Conservation (phyloP, 2,113 vertebrate species). For the Xyliphius kryptos region DNA sequence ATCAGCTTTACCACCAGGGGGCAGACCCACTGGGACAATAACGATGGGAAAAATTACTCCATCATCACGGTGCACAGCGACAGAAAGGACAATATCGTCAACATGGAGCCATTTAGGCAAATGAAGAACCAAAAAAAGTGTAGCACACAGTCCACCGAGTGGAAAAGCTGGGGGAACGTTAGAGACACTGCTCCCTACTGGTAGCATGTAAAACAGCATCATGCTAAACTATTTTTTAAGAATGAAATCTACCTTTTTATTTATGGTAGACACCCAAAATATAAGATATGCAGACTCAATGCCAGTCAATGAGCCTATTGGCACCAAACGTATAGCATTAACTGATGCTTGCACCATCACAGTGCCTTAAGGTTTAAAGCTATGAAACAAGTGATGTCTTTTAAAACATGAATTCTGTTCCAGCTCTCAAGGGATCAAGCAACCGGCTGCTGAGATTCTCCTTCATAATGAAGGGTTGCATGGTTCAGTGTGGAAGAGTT, state of each 20-base stretch:
- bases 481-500: neutral
- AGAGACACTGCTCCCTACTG: constrained; percentile 74
- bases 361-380: too few species aligned
- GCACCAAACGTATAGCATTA: too few species aligned
- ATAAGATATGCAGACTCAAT: too few species aligned
- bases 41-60: constrained; percentile 80
- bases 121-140: constrained; percentile 75
- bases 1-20: constrained; percentile 72
- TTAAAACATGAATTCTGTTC: too few species aligned
- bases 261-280: too few species aligned
- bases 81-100: constrained; percentile 52
- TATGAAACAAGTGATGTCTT: too few species aligned
- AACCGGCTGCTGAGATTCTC: constrained; percentile 40
- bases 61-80: constrained; percentile 66
- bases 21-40: constrained; percentile 90
- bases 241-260: too few species aligned
- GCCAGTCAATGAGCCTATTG: too few species aligned
- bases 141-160: constrained; percentile 73
- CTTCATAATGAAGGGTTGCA: constrained; percentile 69
- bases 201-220: too few species aligned
- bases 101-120: constrained; percentile 62
- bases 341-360: too few species aligned
- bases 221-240: too few species aligned
- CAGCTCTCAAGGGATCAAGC: too few species aligned
- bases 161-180: constrained; percentile 77